phyloP scores from a whole-genome alignment of 2,888 invertebrate species.

The Tridacna crocea region DNA sequence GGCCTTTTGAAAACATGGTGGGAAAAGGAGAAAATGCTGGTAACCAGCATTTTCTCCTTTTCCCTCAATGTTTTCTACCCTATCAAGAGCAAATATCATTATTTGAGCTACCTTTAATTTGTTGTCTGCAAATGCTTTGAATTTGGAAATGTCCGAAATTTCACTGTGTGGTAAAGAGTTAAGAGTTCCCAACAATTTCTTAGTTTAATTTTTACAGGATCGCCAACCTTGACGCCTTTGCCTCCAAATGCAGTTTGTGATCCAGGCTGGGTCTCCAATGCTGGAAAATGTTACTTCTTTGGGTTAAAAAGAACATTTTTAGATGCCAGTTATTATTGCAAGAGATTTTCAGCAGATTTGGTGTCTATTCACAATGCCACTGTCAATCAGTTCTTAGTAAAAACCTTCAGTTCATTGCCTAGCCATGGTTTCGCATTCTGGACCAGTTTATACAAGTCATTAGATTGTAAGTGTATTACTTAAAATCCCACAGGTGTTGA shows the following conservation, averaged over 20 bases:
- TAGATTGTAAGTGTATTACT: slow-evolving; percentile 59
- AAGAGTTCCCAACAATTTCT: neutral
- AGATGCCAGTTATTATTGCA: slow-evolving; percentile 65
- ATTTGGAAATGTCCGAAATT: no score
- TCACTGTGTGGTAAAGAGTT: no score
- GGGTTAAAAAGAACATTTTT: slow-evolving; percentile 52
- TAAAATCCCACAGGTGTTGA: neutral
- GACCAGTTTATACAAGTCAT: slow-evolving; percentile 69
- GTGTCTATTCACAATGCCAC: slow-evolving; percentile 68
- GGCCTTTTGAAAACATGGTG: no score
- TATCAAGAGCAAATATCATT: no score
- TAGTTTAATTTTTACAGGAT: slow-evolving; percentile 41
- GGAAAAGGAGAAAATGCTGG: no score
- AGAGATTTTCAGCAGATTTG: slow-evolving; percentile 54
- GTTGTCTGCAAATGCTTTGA: no score
- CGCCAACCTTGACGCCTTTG: slow-evolving; percentile 67
- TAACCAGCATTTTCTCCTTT: no score
- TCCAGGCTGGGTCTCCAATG: slow-evolving; percentile 57
- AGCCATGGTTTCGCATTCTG: slow-evolving; percentile 63
- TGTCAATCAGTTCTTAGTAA: slow-evolving; percentile 61
- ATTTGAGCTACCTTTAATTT: no score
- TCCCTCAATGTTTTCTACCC: no score
- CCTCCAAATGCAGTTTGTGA: slow-evolving; percentile 67
- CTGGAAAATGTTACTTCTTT: slow-evolving; percentile 65
- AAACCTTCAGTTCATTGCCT: slow-evolving; percentile 44